Evolutionary conservation across 2,797 vertebrate genomes (phyloP).

Genomic region (Ateles fusciceps): DNA sequence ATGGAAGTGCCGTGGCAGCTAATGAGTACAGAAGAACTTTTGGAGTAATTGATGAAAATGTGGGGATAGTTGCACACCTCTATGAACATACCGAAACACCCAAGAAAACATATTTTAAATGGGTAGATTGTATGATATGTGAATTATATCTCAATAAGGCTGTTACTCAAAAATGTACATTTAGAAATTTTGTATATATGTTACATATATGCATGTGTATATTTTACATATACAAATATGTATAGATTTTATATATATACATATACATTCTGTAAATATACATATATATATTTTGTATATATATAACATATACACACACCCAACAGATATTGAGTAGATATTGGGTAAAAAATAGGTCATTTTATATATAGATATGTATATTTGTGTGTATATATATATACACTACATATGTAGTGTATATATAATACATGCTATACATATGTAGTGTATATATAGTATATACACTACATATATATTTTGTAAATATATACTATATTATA

Average conservation of each 20-base stretch:
- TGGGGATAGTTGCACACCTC: neutral
- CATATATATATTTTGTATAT: too few species aligned
- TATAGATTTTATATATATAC: neutral
- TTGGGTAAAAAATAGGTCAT: too few species aligned
- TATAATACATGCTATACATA: too few species aligned
- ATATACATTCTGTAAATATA: too few species aligned
- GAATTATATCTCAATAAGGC: neutral
- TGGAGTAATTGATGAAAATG: neutral
- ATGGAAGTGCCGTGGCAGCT: neutral
- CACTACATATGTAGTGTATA: too few species aligned
- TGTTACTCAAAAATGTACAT: neutral
- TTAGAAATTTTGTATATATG: neutral
- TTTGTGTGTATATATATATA: too few species aligned
- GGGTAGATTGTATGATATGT: neutral
- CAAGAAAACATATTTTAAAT: neutral
- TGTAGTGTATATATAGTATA: neutral
- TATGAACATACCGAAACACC: neutral
- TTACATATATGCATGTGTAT: neutral
- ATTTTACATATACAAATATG: neutral
- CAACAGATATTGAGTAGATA: too few species aligned
- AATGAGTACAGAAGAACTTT: neutral
- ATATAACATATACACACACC: neutral
- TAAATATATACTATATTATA: too few species aligned
- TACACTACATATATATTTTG: too few species aligned
- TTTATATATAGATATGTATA: too few species aligned